Percentiles rank a stretch among this genome's conserved stretches.
Conservation (phyloP, 2,888 invertebrate species). For the Orchestes rusci region DNA sequence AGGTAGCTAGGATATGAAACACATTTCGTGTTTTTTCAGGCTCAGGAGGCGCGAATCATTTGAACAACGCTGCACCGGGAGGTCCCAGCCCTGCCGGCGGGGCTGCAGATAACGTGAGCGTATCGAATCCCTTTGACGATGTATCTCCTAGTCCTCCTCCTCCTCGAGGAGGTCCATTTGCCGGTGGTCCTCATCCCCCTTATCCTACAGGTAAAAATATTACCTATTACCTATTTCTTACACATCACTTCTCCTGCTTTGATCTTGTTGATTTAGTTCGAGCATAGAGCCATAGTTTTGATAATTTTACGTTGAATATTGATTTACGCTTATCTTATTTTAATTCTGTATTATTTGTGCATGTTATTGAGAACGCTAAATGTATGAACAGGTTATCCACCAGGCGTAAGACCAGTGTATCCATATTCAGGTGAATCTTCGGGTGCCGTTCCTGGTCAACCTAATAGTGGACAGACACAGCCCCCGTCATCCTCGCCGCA, state of each 20-base stretch:
- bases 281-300: too few relatives aligned
- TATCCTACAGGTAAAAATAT: slow-evolving; percentile 38
- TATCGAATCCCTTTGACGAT: slow-evolving; percentile 83
- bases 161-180: slow-evolving; percentile 40
- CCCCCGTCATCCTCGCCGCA: slow-evolving; percentile 35
- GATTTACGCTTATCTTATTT: slow-evolving; percentile 1
- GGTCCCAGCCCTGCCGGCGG: slow-evolving; percentile 45
- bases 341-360: slow-evolving; percentile 12
- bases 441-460: slow-evolving; percentile 35
- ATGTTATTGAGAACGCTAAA: slow-evolving; percentile 24
- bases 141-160: slow-evolving; percentile 50
- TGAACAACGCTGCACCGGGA: slow-evolving; percentile 41
- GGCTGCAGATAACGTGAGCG: slow-evolving; percentile 69
- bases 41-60: slow-evolving; percentile 42
- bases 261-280: too few relatives aligned
- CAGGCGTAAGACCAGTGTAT: slow-evolving; percentile 68
- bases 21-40: slow-evolving; percentile 26
- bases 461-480: slow-evolving; percentile 38
- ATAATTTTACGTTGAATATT: not conserved
- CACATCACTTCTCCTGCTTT: not conserved
- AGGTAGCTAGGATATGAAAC: not conserved
- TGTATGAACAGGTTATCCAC: slow-evolving; percentile 45
- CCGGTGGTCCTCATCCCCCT: slow-evolving; percentile 43
- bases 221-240: slow-evolving; percentile 3
- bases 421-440: slow-evolving; percentile 59